These are phyloP conservation scores for Micromesistius poutassou DNA, from an alignment of 2,797 vertebrate genomes.

Conservation along the genomic window DNA sequence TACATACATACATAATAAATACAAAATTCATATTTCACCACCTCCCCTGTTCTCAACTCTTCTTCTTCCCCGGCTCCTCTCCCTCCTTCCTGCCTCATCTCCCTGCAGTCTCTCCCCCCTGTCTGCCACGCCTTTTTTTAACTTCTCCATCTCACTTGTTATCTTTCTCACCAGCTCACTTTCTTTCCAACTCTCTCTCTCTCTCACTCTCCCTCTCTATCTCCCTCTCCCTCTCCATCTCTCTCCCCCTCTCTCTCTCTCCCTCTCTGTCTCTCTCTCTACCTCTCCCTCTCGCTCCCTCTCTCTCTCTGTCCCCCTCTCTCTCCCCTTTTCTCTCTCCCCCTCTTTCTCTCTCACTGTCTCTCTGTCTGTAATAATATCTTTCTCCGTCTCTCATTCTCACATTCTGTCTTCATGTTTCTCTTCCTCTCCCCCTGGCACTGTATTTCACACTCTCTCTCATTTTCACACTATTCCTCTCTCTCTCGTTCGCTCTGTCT, in stretches of 20 bases:
- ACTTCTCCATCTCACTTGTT: neutral
- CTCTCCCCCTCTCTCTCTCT: no score
- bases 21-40: conserved; percentile 15
- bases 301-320: neutral
- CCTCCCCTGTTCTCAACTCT: no score
- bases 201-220: neutral
- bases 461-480: no score
- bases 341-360: neutral
- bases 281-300: neutral
- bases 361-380: neutral
- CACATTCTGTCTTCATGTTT: neutral
- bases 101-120: neutral
- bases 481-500: no score
- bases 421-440: neutral
- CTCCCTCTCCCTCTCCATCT: no score
- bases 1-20: neutral
- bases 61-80: neutral
- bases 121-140: neutral
- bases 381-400: neutral
- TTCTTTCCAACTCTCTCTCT: neutral
- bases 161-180: conserved; percentile 6
- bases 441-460: no score
- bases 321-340: no score
- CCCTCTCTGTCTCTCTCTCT: no score
- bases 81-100: neutral